Conservation (phyloP, 1,140 invertebrate species). For the Thaumatotibia leucotreta region DNA sequence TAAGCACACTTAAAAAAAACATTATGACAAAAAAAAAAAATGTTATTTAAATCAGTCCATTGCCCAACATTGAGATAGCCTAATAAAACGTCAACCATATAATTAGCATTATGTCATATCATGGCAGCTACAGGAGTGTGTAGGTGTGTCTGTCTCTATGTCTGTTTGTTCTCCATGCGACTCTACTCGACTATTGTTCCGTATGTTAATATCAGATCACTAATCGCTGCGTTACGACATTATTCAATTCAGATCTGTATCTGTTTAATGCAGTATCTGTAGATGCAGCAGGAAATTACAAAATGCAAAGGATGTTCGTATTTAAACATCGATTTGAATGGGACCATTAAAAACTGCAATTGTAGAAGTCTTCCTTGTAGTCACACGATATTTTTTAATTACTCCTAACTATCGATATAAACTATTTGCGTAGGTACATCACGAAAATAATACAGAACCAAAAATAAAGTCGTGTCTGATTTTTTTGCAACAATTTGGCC, state of each 20-base stretch:
- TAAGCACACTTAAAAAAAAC: too few relatives aligned
- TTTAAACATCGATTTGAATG: not conserved
- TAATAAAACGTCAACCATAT: not conserved
- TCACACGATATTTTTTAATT: not conserved
- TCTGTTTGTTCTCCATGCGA: not conserved
- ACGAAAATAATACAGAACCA: too few relatives aligned
- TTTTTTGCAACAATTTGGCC: too few relatives aligned
- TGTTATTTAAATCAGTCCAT: not conserved
- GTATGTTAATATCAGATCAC: slow-evolving; percentile 10
- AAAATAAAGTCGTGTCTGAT: too few relatives aligned
- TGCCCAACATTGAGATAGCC: not conserved
- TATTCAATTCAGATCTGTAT: slow-evolving; percentile 11
- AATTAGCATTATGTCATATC: slow-evolving; percentile 7
- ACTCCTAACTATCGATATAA: too few relatives aligned
- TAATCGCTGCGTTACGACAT: slow-evolving; percentile 4
- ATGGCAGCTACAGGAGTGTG: not conserved
- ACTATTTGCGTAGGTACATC: too few relatives aligned
- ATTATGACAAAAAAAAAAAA: not conserved
- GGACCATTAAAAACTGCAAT: not conserved
- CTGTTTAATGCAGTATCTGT: slow-evolving; percentile 6
- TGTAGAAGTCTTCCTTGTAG: not conserved
- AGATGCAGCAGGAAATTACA: slow-evolving; percentile 7
- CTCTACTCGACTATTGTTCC: slow-evolving; percentile 3
- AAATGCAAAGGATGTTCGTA: not conserved
- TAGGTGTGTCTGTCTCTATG: not conserved